Evolutionary conservation across 2,113 vertebrate species (phyloP).

Genomic region (Syrrhaptes paradoxus): DNA sequence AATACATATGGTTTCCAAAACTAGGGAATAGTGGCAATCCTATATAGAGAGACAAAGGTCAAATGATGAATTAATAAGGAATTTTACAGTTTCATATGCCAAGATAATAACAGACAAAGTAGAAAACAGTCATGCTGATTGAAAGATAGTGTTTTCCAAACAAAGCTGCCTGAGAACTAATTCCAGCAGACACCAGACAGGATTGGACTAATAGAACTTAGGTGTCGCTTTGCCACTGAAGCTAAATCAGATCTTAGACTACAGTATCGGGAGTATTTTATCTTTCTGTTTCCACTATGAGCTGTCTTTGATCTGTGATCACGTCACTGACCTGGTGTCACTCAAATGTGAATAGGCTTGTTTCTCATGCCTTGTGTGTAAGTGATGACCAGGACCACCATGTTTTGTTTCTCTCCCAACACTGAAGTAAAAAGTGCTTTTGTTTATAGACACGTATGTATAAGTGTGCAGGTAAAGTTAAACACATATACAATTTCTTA

Average conservation of each 20-base stretch:
- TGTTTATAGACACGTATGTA: neutral
- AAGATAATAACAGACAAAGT: neutral
- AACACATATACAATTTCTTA: neutral
- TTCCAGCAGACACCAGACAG: neutral
- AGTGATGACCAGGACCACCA: neutral
- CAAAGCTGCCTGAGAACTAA: neutral
- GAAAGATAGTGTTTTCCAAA: neutral
- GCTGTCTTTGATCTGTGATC: neutral
- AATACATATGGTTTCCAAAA: neutral
- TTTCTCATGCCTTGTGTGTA: neutral
- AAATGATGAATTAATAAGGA: neutral
- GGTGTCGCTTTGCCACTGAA: neutral
- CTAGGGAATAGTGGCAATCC: neutral
- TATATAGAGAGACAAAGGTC: neutral
- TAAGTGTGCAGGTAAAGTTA: neutral
- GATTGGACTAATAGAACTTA: neutral
- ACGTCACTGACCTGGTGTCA: neutral
- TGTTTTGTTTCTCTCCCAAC: neutral
- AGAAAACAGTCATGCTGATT: neutral
- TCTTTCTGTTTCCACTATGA: neutral
- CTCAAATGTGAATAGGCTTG: neutral
- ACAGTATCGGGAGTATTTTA: neutral
- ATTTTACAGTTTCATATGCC: neutral
- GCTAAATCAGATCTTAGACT: neutral
- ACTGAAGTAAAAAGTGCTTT: neutral